Percentiles rank a stretch among this genome's conserved stretches.
Evolutionary conservation across 2,113 vertebrate genomes (phyloP).

Genomic region (Cyanoramphus novaezelandiae): DNA sequence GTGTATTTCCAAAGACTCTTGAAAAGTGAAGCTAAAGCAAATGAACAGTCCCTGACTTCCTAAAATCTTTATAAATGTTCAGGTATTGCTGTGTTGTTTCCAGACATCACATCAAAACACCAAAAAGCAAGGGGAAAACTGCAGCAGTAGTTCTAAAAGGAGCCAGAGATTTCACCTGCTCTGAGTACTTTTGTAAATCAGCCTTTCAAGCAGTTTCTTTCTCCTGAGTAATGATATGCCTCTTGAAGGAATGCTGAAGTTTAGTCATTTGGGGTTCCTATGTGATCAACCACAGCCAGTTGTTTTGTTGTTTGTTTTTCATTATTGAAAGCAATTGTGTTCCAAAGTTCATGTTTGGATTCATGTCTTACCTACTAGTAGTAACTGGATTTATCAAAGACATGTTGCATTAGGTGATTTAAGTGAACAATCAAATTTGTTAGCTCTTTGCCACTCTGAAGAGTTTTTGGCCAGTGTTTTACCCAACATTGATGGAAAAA

Average conservation of each 20-base stretch:
- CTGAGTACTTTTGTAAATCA: not conserved
- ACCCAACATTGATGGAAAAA: not conserved
- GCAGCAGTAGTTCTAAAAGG: not conserved
- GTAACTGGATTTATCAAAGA: not conserved
- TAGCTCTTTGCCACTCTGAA: not conserved
- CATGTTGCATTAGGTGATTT: not conserved
- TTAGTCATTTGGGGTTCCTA: not conserved
- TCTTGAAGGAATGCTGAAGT: not conserved
- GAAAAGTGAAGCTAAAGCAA: not conserved
- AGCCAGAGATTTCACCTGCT: not conserved
- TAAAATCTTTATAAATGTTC: not conserved
- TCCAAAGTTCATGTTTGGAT: not conserved
- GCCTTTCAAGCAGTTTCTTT: not conserved
- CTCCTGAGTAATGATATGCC: not conserved
- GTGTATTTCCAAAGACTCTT: not conserved
- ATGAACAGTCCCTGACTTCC: not conserved
- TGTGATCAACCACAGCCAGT: not conserved
- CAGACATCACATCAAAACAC: not conserved
- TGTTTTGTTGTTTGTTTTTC: not conserved
- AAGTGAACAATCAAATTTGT: not conserved
- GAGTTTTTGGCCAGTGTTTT: not conserved
- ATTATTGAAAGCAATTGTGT: not conserved
- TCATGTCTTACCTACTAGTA: not conserved
- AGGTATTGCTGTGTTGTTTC: not conserved
- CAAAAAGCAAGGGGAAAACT: not conserved